phyloP scores from a whole-genome alignment of 1,140 invertebrate species.

The Calliphora vicina region DNA sequence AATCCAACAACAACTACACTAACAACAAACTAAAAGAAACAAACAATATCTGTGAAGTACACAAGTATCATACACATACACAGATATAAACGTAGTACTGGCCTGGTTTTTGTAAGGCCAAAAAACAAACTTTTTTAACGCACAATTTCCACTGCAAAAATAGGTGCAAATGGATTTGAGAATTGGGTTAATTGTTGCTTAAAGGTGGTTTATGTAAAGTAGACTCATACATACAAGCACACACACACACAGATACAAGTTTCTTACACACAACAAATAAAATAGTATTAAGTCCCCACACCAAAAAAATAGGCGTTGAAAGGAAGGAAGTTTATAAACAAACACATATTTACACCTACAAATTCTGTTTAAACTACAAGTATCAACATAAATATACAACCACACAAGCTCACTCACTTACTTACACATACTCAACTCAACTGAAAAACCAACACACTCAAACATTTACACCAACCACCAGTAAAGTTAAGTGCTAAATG shows the following conservation, averaged over 20 bases:
- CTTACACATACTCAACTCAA: background rate
- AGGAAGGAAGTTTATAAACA: constrained; percentile 9
- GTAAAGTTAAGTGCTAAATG: background rate
- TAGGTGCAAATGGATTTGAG: constrained; percentile 61
- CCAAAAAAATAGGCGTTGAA: constrained; percentile 1
- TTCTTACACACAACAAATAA: background rate
- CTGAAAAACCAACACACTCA: background rate
- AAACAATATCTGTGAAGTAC: background rate
- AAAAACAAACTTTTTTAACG: background rate
- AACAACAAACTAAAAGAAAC: background rate
- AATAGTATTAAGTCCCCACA: background rate
- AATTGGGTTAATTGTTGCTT: constrained; percentile 62
- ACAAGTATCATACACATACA: too few relatives aligned
- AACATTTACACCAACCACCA: background rate
- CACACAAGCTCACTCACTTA: background rate
- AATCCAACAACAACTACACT: background rate
- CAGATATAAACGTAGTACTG: too few relatives aligned
- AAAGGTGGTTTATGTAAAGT: constrained; percentile 43
- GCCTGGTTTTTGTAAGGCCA: background rate
- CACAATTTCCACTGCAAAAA: constrained; percentile 21
- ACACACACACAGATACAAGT: background rate
- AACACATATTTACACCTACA: background rate
- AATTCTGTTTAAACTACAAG: background rate
- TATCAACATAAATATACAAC: background rate
- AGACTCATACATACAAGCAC: background rate